A percentile compares a stretch with the other conserved stretches of the same genome.
phyloP scores from a whole-genome alignment of 2,888 invertebrate species.

The Nomada fabriciana region DNA sequence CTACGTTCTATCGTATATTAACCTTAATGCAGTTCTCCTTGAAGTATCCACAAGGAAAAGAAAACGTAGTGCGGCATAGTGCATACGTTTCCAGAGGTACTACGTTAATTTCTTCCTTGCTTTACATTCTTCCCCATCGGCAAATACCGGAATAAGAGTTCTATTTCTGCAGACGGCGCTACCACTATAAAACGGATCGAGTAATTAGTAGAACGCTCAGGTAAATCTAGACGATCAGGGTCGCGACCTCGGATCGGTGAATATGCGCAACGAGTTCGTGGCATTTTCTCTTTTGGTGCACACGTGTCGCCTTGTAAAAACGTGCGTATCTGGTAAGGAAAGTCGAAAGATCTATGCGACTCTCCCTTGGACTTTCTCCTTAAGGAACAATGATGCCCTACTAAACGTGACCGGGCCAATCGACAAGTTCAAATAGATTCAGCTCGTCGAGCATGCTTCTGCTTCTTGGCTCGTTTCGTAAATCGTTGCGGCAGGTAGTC shows the following conservation, averaged over 20 bases:
- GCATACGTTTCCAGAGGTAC: background rate
- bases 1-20: background rate
- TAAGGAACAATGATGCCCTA: slow-evolving; percentile 42
- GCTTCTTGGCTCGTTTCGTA: background rate
- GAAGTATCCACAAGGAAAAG: background rate
- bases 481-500: background rate
- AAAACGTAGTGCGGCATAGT: too few species aligned
- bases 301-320: too few species aligned
- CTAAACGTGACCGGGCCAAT: slow-evolving; percentile 23
- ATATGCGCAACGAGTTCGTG: slow-evolving; percentile 26
- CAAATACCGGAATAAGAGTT: background rate
- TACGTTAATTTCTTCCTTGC: background rate
- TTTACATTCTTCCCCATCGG: too few species aligned
- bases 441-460: background rate
- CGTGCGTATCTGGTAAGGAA: too few species aligned
- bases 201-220: slow-evolving; percentile 12
- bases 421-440: background rate
- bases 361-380: slow-evolving; percentile 46
- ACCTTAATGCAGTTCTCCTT: slow-evolving; percentile 1
- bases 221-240: slow-evolving; percentile 21
- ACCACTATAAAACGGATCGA: slow-evolving; percentile 8
- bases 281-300: slow-evolving; percentile 42
- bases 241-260: slow-evolving; percentile 42
- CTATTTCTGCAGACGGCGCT: background rate
- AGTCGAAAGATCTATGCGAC: slow-evolving; percentile 38